Conservation (phyloP, 1,140 invertebrate genomes). For the Drosophila mojavensis region DNA sequence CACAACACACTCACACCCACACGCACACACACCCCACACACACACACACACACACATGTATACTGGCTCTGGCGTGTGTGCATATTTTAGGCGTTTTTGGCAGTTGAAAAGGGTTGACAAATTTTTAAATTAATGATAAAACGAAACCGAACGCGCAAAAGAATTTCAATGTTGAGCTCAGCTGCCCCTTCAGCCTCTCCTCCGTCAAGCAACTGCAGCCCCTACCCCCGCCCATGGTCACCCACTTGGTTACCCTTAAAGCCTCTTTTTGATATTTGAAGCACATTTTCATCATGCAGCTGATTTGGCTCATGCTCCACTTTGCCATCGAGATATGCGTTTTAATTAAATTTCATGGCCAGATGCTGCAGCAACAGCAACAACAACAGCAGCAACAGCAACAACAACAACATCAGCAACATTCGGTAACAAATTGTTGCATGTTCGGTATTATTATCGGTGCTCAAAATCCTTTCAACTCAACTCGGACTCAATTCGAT, state of each 20-base stretch:
- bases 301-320: background rate
- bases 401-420: background rate
- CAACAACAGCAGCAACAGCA: background rate
- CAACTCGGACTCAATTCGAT: background rate
- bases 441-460: conserved; percentile 3
- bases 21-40: background rate
- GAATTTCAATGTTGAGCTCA: conserved; percentile 41
- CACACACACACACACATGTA: background rate
- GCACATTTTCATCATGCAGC: conserved; percentile 1
- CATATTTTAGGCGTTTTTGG: conserved; percentile 58
- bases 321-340: conserved; percentile 7
- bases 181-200: background rate
- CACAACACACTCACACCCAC: conserved; percentile 4
- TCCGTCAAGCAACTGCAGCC: no score
- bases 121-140: conserved; percentile 78
- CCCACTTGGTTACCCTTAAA: background rate
- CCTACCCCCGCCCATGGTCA: background rate
- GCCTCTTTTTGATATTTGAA: background rate
- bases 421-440: background rate
- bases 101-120: conserved; percentile 77
- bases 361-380: conserved; percentile 28
- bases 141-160: conserved; percentile 47
- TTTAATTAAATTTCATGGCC: conserved; percentile 58
- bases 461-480: no score
- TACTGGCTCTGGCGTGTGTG: background rate